Evolutionary conservation across 2,888 invertebrate species (phyloP), one percentile per base, ranked within the genome.

Genomic region (Dilophus febrilis): DNA sequence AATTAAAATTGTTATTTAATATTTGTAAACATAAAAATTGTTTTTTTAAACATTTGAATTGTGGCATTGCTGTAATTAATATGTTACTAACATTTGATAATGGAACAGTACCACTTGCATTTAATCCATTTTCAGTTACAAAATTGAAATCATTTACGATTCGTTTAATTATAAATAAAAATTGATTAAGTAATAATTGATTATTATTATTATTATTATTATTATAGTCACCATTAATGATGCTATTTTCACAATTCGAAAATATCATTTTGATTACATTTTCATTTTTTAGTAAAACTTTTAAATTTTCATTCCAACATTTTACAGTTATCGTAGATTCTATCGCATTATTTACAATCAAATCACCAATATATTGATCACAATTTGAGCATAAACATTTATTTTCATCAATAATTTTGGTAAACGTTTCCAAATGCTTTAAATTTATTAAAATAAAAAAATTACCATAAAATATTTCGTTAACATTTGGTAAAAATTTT

Each of bases 381-480:
- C 48, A 48, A 8, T 45, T 35, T n/a, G 41, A 39, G 26, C 48
- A 48, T 28, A 46, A 43, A 26, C 44, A 22, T 29, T 38, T 26
- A 16, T 33, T 29, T n/a, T 43, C 42, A 22, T 42, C 42, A 26
- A 27, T 36, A 12, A 35, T 41, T 8, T 42, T 30, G 19, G 43
- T 33, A 35, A 16, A 32, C 11, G 22, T 42, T 8, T 22, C 22
- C 11, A 45, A 22, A 28, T 37, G 39, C 2, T 34, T 28, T 7
- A 35, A 22, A 34, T 45, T 44, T 18, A 48, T 19, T n/a, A 47
- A 28, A n/a, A 46, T 37, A 35, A 42, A 41, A 38, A 44, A 45
- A 18, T 42, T 37, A 31, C 46, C 45, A 41, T 42, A 48, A 28
- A 45, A 44, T 35, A 47, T 14, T 43, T 48, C 47, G 26, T 42